Evolutionary conservation across 2,797 vertebrate species (phyloP).

Genomic region (Cyclopterus lumpus): DNA sequence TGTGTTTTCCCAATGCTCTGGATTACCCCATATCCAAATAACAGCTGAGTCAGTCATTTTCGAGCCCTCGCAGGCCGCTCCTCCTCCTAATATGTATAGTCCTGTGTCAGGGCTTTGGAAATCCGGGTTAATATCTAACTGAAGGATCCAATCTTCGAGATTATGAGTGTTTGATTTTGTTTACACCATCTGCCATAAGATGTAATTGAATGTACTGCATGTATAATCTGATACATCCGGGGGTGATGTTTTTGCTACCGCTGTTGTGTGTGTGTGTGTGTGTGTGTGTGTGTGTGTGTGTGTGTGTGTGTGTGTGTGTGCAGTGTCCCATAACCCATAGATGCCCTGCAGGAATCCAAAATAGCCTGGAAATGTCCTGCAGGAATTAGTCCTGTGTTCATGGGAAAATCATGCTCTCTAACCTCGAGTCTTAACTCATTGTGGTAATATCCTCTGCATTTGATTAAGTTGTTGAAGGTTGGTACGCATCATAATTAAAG

Average conservation of each 20-base stretch:
- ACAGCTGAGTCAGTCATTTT: slow-evolving; percentile 68
- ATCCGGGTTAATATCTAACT: slow-evolving; percentile 73
- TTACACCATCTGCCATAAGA: slow-evolving; percentile 79
- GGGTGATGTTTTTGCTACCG: slow-evolving; percentile 42
- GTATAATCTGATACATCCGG: slow-evolving; percentile 78
- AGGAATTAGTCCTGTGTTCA: slow-evolving; percentile 41
- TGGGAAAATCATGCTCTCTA: slow-evolving; percentile 22
- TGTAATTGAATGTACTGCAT: slow-evolving; percentile 80
- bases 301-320: slow-evolving; percentile 10
- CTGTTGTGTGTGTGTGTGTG: slow-evolving; percentile 30
- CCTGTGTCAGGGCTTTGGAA: slow-evolving; percentile 74
- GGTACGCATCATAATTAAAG: not conserved
- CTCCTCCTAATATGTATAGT: slow-evolving; percentile 69
- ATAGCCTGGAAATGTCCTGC: slow-evolving; percentile 39
- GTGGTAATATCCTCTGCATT: slow-evolving; percentile 23
- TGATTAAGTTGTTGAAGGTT: slow-evolving; percentile 19
- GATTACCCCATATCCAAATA: slow-evolving; percentile 62
- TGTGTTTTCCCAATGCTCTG: slow-evolving; percentile 39
- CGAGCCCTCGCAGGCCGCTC: slow-evolving; percentile 39
- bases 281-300: slow-evolving; percentile 19
- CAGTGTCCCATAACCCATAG: not conserved
- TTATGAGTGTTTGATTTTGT: slow-evolving; percentile 77
- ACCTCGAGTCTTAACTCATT: slow-evolving; percentile 29
- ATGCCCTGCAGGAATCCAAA: slow-evolving; percentile 42
- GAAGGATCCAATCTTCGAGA: slow-evolving; percentile 73